Evolutionary conservation across 64 coral and sea anemone species (phyloP), one percentile per base, ranked within the genome.

Genomic region (Pocillopora verrucosa): DNA sequence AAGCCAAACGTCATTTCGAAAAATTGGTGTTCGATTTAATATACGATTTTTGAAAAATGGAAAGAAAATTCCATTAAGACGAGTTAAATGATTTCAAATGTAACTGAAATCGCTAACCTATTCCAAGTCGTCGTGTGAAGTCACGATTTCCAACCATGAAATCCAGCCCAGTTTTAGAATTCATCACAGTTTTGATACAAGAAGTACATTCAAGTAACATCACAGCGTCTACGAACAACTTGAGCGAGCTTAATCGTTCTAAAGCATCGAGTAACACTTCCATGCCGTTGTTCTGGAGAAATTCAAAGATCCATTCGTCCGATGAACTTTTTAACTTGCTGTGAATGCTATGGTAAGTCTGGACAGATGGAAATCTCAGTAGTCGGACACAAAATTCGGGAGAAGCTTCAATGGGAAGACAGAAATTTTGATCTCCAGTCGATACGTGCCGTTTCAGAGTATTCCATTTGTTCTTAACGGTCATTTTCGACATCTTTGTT

Each of bases 161-260:
- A 79, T 98, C 80, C 37, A 98, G 30, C 22, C 96, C 96, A 83
- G 90, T 59, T 80, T 90, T 89, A 58, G 96, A 92, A 15, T 98
- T 98, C 82, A 98, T 70, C 16, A 94, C 87, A 20, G 74, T 84
- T 90, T 94, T 94, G 22, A 98, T 98, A 38, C 96, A 98, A 77
- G 76, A 92, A 36, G 94, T 83, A 14, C 96, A 98, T 80, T 94
- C 96, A 10, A 98, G 25, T 30, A 95, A 93, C 65, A 95, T 58
- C 11, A 98, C 65, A 11, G 96, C 87, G 59, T 92, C 90, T 14
- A 88, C 75, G 22, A 98, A 89, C 6, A 87, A 76, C 16, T 73
- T 92, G 63, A 36, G 74, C 34, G 80, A 80, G 60, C 90, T 78
- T 17, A 94, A 68, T 36, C 89, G 73, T 15, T 92, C 96, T 59